Conservation (phyloP, 2,113 vertebrate genomes). For the Brachypodius melanocephalos region DNA sequence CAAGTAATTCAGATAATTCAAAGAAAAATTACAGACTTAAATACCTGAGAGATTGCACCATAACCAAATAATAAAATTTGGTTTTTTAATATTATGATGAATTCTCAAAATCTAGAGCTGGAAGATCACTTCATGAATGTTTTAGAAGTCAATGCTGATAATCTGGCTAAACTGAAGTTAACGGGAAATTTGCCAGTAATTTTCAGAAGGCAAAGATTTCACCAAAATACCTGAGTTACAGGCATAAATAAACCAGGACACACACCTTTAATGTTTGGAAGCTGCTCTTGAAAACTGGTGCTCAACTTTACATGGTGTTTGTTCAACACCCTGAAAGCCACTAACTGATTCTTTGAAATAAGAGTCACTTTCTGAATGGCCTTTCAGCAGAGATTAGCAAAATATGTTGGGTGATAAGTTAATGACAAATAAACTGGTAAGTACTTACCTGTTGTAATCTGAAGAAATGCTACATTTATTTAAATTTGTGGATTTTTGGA, state of each 20-base stretch:
- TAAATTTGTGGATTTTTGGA: conserved; percentile 11
- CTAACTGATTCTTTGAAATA: background rate
- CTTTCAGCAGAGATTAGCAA: background rate
- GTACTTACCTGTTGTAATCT: background rate
- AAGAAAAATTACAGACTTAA: background rate
- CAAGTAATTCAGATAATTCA: background rate
- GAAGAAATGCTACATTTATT: background rate
- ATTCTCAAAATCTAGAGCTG: background rate
- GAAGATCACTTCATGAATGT: background rate
- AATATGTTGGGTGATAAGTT: background rate
- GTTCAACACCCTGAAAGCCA: background rate
- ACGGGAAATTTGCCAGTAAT: background rate
- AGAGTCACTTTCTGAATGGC: background rate
- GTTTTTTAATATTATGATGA: background rate
- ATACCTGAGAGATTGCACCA: background rate
- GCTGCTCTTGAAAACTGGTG: background rate
- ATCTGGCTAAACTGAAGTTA: background rate
- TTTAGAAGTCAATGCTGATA: background rate
- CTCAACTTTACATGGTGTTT: background rate
- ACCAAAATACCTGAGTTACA: background rate
- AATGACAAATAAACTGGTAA: background rate
- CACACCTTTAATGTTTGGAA: background rate
- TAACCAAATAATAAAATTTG: background rate
- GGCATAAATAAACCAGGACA: background rate
- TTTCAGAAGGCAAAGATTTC: background rate